Conservation (phyloP, 2,113 vertebrate species). For the Limnothrissa miodon region DNA sequence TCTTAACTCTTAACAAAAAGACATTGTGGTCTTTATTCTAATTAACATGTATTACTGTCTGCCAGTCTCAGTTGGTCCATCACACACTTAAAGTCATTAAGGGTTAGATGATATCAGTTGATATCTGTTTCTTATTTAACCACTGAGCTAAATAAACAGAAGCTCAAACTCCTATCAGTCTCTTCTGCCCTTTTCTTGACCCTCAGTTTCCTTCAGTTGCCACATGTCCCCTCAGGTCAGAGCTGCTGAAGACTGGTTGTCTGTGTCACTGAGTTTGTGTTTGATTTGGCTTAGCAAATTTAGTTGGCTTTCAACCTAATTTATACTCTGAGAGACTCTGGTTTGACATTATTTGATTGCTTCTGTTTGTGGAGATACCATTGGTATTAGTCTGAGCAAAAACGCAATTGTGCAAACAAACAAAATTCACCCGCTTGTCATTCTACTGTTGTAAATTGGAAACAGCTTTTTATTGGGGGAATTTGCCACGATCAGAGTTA, state of each 20-base stretch:
- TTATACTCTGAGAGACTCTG: neutral
- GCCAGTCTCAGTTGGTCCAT: neutral
- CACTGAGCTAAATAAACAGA: neutral
- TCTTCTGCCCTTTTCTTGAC: neutral
- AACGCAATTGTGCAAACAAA: neutral
- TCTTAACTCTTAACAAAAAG: neutral
- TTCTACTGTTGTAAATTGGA: conserved; percentile 3
- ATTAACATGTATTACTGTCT: neutral
- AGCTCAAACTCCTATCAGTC: neutral
- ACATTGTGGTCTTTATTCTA: neutral
- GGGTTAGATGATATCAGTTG: neutral
- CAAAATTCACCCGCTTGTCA: neutral
- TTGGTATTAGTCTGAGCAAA: neutral
- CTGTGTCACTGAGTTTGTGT: neutral
- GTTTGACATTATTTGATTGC: neutral
- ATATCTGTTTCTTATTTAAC: neutral
- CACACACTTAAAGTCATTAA: neutral
- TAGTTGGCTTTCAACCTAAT: neutral
- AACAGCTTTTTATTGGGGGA: conserved; percentile 5
- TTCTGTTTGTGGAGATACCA: neutral
- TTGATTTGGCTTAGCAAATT: neutral
- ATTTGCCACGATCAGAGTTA: neutral
- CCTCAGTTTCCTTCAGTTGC: neutral
- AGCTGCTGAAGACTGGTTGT: neutral
- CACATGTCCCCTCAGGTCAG: neutral